A percentile compares a stretch with the other conserved stretches of the same genome.
phyloP scores from a whole-genome alignment of 2,797 vertebrate species.

The Sebastes hubbsi region DNA sequence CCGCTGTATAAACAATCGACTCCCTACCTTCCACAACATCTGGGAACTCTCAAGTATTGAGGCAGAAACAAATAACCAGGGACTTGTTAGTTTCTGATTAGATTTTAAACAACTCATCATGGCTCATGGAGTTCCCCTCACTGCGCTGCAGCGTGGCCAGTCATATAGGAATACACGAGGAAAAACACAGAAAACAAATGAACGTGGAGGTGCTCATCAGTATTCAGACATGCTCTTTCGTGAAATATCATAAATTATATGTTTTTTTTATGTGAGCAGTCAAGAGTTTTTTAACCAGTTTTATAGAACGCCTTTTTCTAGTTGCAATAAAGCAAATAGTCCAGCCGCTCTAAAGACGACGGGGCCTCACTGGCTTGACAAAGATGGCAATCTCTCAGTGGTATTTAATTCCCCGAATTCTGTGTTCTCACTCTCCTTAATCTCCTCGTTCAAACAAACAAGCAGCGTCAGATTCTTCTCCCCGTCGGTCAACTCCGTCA shows the following conservation, averaged over 20 bases:
- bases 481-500: conserved; percentile 81
- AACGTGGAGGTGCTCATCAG: conserved; percentile 27
- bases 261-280: conserved; percentile 5
- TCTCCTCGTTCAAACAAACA: conserved; percentile 95
- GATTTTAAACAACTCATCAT: conserved; percentile 87
- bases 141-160: conserved; percentile 54
- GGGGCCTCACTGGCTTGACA: conserved; percentile 37
- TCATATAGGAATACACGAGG: conserved; percentile 62
- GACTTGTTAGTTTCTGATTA: conserved; percentile 88
- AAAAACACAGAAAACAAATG: conserved; percentile 57
- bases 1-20: conserved; percentile 89
- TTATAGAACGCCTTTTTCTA: conserved; percentile 41
- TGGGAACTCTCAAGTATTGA: conserved; percentile 86
- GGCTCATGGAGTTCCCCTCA: conserved; percentile 77
- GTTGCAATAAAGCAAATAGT: conserved; percentile 48
- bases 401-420: conserved; percentile 91
- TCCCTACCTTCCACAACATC: conserved; percentile 87
- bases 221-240: conserved; percentile 19
- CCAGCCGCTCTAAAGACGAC: conserved; percentile 23
- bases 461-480: conserved; percentile 89
- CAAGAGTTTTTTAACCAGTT: conserved; percentile 13
- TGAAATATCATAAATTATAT: conserved; percentile 17
- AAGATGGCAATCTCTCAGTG: conserved; percentile 73
- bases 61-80: conserved; percentile 86
- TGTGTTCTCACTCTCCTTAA: conserved; percentile 84